A percentile compares a stretch with the other conserved stretches of the same genome.
Conservation (phyloP, 2,797 vertebrate genomes). For the Oryzias sinensis region DNA sequence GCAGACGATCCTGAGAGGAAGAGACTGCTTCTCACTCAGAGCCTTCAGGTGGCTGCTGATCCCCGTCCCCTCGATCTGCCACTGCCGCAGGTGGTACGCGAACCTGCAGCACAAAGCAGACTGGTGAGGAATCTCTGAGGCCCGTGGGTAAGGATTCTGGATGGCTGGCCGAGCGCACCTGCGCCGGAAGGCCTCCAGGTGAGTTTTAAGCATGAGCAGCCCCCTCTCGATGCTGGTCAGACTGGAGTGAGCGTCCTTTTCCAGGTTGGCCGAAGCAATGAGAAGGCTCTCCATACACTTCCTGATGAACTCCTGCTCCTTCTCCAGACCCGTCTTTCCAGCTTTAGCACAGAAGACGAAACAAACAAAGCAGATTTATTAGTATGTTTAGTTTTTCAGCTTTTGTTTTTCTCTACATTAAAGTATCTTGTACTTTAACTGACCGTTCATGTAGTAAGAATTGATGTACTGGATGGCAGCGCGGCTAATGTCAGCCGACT, state of each 20-base stretch:
- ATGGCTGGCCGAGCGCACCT: slow-evolving; percentile 71
- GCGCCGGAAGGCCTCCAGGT: slow-evolving; percentile 96
- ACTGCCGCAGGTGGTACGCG: slow-evolving; percentile 96
- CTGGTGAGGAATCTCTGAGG: too few relatives aligned
- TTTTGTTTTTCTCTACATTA: neutral
- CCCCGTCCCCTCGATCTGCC: slow-evolving; percentile 98
- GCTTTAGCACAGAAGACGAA: slow-evolving; percentile 34
- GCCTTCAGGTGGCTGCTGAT: slow-evolving; percentile 99
- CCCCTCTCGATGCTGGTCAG: slow-evolving; percentile 97
- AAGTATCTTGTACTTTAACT: slow-evolving; percentile 19
- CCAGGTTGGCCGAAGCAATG: slow-evolving; percentile 94
- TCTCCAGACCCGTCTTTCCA: slow-evolving; percentile 97
- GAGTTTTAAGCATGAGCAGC: slow-evolving; percentile 97
- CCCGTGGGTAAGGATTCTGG: too few relatives aligned
- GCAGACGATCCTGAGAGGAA: slow-evolving; percentile 94
- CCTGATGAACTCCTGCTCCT: slow-evolving; percentile 98
- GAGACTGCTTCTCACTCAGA: slow-evolving; percentile 95
- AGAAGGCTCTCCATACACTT: slow-evolving; percentile 99
- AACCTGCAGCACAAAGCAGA: slow-evolving; percentile 79
- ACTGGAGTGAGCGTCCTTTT: slow-evolving; percentile 92
- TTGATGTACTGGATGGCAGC: slow-evolving; percentile 99
- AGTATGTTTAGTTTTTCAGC: neutral
- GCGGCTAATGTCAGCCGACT: slow-evolving; percentile 95
- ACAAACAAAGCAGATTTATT: too few relatives aligned
- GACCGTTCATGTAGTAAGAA: slow-evolving; percentile 98